These are phyloP conservation scores for Periophthalmus modestus DNA, from an alignment of 2,113 vertebrate genomes.

Conservation along the genomic window DNA sequence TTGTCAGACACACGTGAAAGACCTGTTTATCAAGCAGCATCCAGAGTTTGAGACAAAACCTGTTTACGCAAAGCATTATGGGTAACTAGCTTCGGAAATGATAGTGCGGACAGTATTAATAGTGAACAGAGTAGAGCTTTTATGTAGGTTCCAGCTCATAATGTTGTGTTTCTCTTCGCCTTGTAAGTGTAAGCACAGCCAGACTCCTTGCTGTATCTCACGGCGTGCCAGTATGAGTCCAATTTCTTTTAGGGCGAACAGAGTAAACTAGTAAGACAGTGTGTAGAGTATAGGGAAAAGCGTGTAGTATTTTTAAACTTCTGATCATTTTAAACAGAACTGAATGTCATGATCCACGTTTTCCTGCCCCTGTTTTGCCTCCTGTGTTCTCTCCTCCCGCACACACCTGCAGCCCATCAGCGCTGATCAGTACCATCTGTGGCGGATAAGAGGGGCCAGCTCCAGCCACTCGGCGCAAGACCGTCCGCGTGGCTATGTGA, in stretches of 20 bases:
- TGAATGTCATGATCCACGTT: no score
- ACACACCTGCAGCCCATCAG: no score
- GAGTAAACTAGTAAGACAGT: neutral
- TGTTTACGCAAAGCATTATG: conserved; percentile 39
- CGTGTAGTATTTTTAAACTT: no score
- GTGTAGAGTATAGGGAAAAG: no score
- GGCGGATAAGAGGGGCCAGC: no score
- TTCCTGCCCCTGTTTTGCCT: no score
- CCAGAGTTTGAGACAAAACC: conserved; percentile 45
- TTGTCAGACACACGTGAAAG: conserved; percentile 59
- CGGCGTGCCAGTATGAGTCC: neutral
- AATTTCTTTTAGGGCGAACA: neutral
- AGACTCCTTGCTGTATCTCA: neutral
- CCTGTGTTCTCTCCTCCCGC: no score
- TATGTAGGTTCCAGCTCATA: neutral
- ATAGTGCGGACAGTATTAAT: neutral
- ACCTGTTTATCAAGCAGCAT: conserved; percentile 57
- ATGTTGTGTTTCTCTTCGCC: no score
- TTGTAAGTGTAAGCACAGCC: neutral
- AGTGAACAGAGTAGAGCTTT: neutral
- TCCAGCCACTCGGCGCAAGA: no score
- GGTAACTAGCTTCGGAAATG: conserved; percentile 10
- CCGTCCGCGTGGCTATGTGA: no score
- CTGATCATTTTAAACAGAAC: no score
- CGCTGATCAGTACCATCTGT: no score